Percentiles rank a stretch among this genome's conserved stretches.
Evolutionary conservation across 2,888 invertebrate species (phyloP).

Genomic region (Heliconius aoede): DNA sequence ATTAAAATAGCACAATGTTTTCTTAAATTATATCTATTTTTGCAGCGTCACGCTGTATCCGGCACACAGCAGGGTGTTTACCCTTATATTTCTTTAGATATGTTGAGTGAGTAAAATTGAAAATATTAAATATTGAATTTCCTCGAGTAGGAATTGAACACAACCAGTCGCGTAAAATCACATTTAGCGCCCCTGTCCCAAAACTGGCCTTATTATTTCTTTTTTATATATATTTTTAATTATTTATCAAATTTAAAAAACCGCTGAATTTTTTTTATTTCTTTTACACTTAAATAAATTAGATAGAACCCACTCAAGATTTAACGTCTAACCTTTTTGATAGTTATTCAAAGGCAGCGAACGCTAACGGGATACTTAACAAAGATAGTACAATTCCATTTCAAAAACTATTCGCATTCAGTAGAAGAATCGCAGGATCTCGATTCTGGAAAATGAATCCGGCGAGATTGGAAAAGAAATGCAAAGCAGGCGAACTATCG

Average conservation of each 20-base stretch:
- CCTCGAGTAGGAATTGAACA: too few species aligned
- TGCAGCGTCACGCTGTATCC: too few species aligned
- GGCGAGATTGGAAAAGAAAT: conserved; percentile 46
- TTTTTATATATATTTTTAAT: background rate
- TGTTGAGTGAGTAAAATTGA: too few species aligned
- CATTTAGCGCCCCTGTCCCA: too few species aligned
- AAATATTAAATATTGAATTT: too few species aligned
- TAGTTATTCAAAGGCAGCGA: conserved; percentile 18
- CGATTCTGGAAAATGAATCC: conserved; percentile 46
- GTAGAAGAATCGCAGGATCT: conserved; percentile 43
- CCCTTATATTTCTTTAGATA: too few species aligned
- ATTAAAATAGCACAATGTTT: background rate
- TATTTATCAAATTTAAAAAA: background rate
- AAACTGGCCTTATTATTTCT: too few species aligned
- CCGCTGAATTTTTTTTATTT: background rate
- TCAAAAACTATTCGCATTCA: conserved; percentile 44
- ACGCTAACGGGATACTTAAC: conserved; percentile 39
- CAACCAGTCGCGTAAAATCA: too few species aligned
- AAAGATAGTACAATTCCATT: conserved; percentile 41
- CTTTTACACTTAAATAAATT: background rate
- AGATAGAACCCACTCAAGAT: background rate
- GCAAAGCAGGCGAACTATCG: conserved; percentile 45
- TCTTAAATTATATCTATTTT: too few species aligned
- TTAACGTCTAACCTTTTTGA: background rate
- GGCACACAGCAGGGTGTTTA: too few species aligned